A percentile compares a stretch with the other conserved stretches of the same genome.
These are phyloP conservation scores for Zalophus californianus DNA, from an alignment of 2,797 vertebrate species.

Conservation along the genomic window DNA sequence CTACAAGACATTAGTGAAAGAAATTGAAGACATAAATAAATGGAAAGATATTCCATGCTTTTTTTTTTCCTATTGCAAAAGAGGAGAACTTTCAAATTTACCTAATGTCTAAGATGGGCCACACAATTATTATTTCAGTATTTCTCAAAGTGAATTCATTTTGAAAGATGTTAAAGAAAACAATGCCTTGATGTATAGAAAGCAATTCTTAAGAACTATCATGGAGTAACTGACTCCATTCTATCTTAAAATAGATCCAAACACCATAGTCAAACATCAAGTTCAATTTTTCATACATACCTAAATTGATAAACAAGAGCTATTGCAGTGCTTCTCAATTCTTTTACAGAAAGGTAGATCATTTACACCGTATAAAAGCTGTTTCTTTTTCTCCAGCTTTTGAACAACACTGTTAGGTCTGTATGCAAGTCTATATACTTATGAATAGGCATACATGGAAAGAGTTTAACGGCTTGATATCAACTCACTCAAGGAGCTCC, in stretches of 20 bases:
- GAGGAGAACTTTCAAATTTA: not conserved
- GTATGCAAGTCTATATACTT: too few species aligned
- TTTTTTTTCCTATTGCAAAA: not conserved
- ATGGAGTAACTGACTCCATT: not conserved
- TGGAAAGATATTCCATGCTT: not conserved
- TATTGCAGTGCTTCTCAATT: not conserved
- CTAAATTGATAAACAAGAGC: not conserved
- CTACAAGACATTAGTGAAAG: not conserved
- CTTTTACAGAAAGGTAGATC: not conserved
- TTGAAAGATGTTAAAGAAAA: conserved; percentile 41
- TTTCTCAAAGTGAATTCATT: not conserved
- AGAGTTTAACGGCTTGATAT: not conserved
- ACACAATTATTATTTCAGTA: not conserved
- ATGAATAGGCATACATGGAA: accelerated
- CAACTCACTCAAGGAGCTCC: conserved; percentile 96
- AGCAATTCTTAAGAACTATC: not conserved
- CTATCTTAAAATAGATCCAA: not conserved
- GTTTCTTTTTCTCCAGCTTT: not conserved
- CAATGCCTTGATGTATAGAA: not conserved
- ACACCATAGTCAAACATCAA: not conserved
- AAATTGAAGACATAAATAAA: not conserved
- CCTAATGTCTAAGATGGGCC: not conserved
- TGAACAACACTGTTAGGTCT: not conserved
- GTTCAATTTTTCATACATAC: not conserved
- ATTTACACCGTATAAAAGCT: not conserved